These are phyloP conservation scores for Dipodomys ordii DNA, from an alignment of 2,113 vertebrate species.

Conservation along the genomic window DNA sequence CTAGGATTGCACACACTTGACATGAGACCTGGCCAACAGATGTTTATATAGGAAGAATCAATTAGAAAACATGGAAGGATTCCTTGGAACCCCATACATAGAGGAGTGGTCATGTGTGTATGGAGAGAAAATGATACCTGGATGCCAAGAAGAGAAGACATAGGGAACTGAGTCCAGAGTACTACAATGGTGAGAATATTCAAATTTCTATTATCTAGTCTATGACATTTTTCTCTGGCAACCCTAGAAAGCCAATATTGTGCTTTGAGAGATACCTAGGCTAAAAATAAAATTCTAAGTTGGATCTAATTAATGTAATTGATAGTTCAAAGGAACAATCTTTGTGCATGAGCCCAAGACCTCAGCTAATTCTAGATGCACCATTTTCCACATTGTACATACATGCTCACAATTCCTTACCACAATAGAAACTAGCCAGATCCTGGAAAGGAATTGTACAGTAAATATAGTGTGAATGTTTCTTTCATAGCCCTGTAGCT, in stretches of 20 bases:
- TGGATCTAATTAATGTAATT: not conserved
- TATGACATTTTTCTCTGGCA: not conserved
- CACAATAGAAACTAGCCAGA: not conserved
- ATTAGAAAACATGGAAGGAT: not conserved
- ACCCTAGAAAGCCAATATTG: not conserved
- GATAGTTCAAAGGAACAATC: not conserved
- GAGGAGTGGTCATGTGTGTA: not conserved
- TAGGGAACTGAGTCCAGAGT: not conserved
- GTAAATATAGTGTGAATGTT: constrained; percentile 13
- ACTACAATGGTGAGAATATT: not conserved
- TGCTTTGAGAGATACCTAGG: not conserved
- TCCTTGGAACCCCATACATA: not conserved
- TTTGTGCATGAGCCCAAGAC: not conserved
- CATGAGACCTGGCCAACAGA: not conserved
- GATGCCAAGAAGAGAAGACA: not conserved
- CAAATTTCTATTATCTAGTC: not conserved
- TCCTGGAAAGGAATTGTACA: constrained; percentile 16
- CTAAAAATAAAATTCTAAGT: not conserved
- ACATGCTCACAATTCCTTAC: not conserved
- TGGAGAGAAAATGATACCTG: not conserved
- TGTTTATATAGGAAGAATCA: not conserved
- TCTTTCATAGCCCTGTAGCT: constrained; percentile 26
- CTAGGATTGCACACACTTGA: too few species aligned
- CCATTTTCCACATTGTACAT: not conserved
- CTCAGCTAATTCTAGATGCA: not conserved